Evolutionary conservation across 53 echinoderm and acorn worm species (phyloP).

Genomic region (Mesocentrotus franciscanus): DNA sequence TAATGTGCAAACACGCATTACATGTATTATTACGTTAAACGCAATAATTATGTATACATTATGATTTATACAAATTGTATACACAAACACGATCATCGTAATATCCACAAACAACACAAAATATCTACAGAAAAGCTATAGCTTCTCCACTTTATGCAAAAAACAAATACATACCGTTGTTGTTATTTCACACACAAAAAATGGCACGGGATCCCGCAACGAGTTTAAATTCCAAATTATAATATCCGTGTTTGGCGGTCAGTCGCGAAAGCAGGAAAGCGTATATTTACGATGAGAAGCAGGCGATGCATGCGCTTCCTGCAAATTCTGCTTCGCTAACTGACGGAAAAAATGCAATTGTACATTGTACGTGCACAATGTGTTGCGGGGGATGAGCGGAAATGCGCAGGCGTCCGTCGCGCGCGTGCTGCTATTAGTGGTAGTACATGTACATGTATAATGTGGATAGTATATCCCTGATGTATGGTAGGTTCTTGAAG

Average conservation of each 20-base stretch:
- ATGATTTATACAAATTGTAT: too few species aligned
- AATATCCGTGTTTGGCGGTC: conserved; percentile 43
- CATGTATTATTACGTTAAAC: too few species aligned
- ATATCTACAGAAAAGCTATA: too few species aligned
- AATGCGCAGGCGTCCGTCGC: conserved; percentile 7
- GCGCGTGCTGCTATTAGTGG: background rate
- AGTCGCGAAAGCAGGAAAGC: background rate
- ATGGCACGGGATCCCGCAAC: background rate
- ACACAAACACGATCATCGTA: too few species aligned
- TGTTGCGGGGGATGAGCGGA: background rate
- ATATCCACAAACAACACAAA: too few species aligned
- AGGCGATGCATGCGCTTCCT: background rate
- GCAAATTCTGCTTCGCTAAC: background rate
- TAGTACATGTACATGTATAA: background rate
- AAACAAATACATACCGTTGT: background rate
- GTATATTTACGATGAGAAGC: background rate
- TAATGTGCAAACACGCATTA: too few species aligned
- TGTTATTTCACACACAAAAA: background rate
- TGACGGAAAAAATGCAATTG: background rate
- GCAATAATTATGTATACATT: too few species aligned
- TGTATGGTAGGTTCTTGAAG: background rate
- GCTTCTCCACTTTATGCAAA: background rate
- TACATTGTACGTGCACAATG: background rate
- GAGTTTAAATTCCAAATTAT: conserved; percentile 49
- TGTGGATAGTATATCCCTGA: too few species aligned